These are phyloP conservation scores for Nibea coibor DNA, from an alignment of 2,113 vertebrate genomes.

Conservation along the genomic window DNA sequence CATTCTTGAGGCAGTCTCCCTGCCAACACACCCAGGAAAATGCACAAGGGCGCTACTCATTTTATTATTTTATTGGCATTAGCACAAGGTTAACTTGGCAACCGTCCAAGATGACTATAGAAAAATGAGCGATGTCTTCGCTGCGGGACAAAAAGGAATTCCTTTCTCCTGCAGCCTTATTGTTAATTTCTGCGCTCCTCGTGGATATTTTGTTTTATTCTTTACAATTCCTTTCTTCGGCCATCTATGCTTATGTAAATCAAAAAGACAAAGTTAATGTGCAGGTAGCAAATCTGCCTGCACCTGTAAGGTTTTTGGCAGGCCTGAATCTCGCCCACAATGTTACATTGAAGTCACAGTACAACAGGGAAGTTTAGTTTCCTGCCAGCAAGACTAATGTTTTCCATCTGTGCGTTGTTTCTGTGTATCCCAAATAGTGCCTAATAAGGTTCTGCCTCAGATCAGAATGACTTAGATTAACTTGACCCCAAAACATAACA, in stretches of 20 bases:
- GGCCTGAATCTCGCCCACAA: constrained; percentile 49
- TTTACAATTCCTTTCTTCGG: neutral
- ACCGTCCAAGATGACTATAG: constrained; percentile 35
- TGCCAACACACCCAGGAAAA: constrained; percentile 59
- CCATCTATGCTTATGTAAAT: neutral
- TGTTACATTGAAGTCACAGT: constrained; percentile 64
- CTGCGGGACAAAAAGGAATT: constrained; percentile 9
- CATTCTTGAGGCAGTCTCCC: constrained; percentile 68
- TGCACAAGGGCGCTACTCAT: constrained; percentile 37
- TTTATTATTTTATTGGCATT: constrained; percentile 55
- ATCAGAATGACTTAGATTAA: constrained; percentile 47
- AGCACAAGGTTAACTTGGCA: constrained; percentile 48
- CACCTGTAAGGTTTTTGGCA: constrained; percentile 46
- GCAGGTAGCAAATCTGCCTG: constrained; percentile 33
- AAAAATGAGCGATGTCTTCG: constrained; percentile 32
- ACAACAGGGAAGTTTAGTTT: constrained; percentile 59
- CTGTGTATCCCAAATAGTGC: constrained; percentile 50
- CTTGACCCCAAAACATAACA: constrained; percentile 14
- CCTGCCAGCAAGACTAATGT: constrained; percentile 70
- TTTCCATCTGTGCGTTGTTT: constrained; percentile 75
- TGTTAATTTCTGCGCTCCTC: neutral
- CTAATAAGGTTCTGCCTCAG: constrained; percentile 64
- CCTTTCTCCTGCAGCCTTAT: constrained; percentile 7
- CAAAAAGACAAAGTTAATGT: neutral
- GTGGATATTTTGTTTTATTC: neutral